Conservation (phyloP, 1,140 invertebrate genomes). For the Hycleus cichorii region DNA sequence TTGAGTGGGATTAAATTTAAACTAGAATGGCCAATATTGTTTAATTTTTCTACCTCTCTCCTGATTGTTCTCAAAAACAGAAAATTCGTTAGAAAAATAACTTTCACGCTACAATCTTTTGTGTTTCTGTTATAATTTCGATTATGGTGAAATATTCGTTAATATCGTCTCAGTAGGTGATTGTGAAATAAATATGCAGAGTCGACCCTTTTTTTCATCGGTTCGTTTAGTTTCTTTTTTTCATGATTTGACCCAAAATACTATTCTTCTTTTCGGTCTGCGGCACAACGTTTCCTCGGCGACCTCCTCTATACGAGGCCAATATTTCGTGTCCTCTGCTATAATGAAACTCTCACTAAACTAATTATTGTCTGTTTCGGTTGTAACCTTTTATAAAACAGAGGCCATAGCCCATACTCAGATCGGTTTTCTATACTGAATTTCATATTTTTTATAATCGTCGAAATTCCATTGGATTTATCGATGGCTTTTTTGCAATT, state of each 20-base stretch:
- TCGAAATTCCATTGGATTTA: too few relatives aligned
- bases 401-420: constrained; percentile 5
- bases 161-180: too few relatives aligned
- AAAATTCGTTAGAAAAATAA: neutral
- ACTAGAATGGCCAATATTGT: constrained; percentile 8
- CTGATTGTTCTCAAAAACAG: neutral
- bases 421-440: neutral
- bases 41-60: too few relatives aligned
- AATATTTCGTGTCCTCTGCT: constrained; percentile 16
- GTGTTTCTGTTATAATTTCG: too few relatives aligned
- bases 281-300: constrained; percentile 13
- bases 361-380: constrained; percentile 16
- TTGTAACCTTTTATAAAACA: constrained; percentile 8
- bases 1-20: constrained; percentile 15
- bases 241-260: constrained; percentile 7
- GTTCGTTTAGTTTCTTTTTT: too few relatives aligned
- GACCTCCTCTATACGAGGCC: constrained; percentile 9
- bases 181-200: too few relatives aligned
- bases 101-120: constrained; percentile 5
- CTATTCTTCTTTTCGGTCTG: constrained; percentile 13
- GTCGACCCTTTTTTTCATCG: too few relatives aligned
- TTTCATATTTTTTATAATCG: too few relatives aligned
- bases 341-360: constrained; percentile 11
- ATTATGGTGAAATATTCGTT: too few relatives aligned
- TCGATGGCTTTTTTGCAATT: too few relatives aligned